A percentile compares a stretch with the other conserved stretches of the same genome.
These are phyloP conservation scores for Enchytraeus crypticus DNA, from an alignment of 2,888 invertebrate genomes.

Conservation along the genomic window DNA sequence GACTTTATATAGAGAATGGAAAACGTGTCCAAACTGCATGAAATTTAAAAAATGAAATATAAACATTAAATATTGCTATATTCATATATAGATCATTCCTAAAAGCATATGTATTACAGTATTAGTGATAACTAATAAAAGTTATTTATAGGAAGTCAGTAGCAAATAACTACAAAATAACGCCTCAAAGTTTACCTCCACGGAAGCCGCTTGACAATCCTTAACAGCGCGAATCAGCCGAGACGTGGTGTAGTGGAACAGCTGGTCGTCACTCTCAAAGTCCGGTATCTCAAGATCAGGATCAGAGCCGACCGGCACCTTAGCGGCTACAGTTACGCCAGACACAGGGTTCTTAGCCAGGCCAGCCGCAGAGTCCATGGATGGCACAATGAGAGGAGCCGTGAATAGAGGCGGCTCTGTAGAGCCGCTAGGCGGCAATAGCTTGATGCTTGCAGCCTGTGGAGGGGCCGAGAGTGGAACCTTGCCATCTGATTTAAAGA, in stretches of 20 bases:
- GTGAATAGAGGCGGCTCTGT: conserved; percentile 23
- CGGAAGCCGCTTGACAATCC: conserved; percentile 14
- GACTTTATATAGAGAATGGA: too few species aligned
- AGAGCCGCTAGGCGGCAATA: conserved; percentile 22
- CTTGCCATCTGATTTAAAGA: too few species aligned
- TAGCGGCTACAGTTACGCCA: conserved; percentile 5
- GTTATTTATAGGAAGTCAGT: too few species aligned
- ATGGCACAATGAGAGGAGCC: conserved; percentile 27
- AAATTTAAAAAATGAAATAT: too few species aligned
- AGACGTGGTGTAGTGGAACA: conserved; percentile 25
- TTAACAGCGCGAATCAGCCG: conserved; percentile 19
- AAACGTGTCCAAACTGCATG: too few species aligned
- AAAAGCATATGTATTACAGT: too few species aligned
- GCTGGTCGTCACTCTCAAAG: conserved; percentile 28
- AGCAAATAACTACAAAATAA: too few species aligned
- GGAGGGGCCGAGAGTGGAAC: too few species aligned
- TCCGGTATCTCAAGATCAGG: conserved; percentile 21
- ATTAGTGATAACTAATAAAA: too few species aligned
- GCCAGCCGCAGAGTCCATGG: conserved; percentile 15
- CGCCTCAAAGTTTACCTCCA: too few species aligned
- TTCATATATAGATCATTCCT: too few species aligned
- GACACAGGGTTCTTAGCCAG: conserved; percentile 15
- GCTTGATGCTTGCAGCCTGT: conserved; percentile 6
- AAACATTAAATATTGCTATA: too few species aligned
- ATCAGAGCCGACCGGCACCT: background rate